These are phyloP conservation scores for Ibidorhyncha struthersii DNA, from an alignment of 2,113 vertebrate genomes.

Conservation along the genomic window DNA sequence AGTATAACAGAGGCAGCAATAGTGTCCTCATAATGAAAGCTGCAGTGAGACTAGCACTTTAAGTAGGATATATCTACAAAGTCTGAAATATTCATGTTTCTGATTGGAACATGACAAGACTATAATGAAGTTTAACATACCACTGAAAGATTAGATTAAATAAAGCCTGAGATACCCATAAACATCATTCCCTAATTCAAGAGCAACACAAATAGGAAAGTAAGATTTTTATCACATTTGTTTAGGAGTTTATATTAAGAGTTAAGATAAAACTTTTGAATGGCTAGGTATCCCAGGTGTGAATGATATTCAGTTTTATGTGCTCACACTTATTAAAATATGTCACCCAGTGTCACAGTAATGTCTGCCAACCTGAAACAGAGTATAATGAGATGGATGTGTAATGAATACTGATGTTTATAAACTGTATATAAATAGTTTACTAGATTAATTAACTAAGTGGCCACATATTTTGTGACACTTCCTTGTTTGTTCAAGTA, in stretches of 20 bases:
- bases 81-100: not conserved
- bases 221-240: not conserved
- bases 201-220: not conserved
- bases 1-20: not conserved
- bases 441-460: not conserved
- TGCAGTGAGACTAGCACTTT: not conserved
- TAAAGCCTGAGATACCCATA: not conserved
- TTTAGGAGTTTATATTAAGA: not conserved
- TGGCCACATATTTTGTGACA: not conserved
- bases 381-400: not conserved
- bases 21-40: not conserved
- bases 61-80: not conserved
- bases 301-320: not conserved
- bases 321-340: slow-evolving; percentile 22
- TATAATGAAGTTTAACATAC: not conserved
- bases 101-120: not conserved
- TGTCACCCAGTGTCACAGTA: not conserved
- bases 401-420: not conserved
- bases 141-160: not conserved
- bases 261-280: not conserved
- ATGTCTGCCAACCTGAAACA: not conserved
- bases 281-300: not conserved
- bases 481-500: not conserved
- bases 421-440: not conserved
- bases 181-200: not conserved